Conservation (phyloP, 2,888 invertebrate species). For the Drosophila yooni region DNA sequence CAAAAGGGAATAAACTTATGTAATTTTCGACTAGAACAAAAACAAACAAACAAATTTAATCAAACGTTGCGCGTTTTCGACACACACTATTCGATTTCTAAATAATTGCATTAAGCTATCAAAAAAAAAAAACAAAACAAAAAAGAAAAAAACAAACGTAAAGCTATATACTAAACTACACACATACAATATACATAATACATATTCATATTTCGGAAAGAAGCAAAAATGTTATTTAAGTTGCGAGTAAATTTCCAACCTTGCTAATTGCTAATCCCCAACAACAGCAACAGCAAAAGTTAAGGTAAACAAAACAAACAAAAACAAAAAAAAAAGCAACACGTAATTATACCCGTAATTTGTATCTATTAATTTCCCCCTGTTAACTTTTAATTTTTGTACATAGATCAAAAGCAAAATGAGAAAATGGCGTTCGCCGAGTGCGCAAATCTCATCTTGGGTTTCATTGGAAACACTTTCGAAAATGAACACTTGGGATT, state of each 20-base stretch:
- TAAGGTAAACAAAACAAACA: conserved; percentile 18
- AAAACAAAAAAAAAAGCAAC: neutral
- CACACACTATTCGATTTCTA: conserved; percentile 72
- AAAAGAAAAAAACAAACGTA: conserved; percentile 30
- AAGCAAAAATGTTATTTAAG: conserved; percentile 47
- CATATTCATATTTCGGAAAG: conserved; percentile 60
- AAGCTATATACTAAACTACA: conserved; percentile 61
- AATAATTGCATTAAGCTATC: conserved; percentile 76
- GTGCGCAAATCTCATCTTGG: conserved; percentile 34
- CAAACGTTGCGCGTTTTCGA: conserved; percentile 76
- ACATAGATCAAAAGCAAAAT: conserved; percentile 44
- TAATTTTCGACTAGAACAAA: conserved; percentile 73
- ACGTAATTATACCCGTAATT: conserved; percentile 23
- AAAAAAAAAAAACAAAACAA: conserved; percentile 36
- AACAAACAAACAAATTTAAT: conserved; percentile 57
- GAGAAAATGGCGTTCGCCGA: conserved; percentile 47
- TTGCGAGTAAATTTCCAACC: conserved; percentile 38
- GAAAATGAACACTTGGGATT: conserved; percentile 59
- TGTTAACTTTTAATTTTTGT: conserved; percentile 70
- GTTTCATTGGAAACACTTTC: conserved; percentile 62
- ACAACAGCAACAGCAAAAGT: conserved; percentile 19
- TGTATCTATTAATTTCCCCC: conserved; percentile 48
- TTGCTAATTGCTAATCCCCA: conserved; percentile 24
- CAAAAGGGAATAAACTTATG: conserved; percentile 66
- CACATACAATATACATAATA: conserved; percentile 51